A percentile compares a stretch with the other conserved stretches of the same genome.
Conservation (phyloP, 2,113 vertebrate species). For the Microcebus griseorufus region DNA sequence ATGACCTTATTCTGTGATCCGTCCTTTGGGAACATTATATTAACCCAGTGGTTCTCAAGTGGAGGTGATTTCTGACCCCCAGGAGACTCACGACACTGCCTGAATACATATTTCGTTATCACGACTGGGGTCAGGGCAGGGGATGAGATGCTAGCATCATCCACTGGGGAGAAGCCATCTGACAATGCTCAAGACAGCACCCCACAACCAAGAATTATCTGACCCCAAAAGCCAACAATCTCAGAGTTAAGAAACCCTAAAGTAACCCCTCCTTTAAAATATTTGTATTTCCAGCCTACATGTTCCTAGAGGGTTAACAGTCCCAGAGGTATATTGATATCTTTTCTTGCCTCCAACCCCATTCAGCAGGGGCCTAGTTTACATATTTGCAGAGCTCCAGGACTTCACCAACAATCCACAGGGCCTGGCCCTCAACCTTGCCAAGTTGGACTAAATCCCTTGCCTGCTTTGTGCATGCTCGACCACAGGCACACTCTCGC, state of each 20-base stretch:
- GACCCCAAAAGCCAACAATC: neutral
- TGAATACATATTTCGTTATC: neutral
- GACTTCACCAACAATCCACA: neutral
- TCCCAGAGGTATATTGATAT: neutral
- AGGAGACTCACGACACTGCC: neutral
- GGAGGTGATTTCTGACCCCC: neutral
- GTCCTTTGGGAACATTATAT: neutral
- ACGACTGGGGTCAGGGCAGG: neutral
- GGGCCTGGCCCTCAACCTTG: neutral
- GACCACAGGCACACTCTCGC: neutral
- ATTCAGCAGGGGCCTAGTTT: neutral
- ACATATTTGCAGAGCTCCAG: neutral
- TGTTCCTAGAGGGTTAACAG: neutral
- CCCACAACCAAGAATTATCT: neutral
- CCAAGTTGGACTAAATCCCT: neutral
- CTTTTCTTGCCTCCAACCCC: neutral
- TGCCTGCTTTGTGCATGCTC: neutral
- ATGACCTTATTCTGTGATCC: neutral
- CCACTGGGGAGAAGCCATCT: neutral
- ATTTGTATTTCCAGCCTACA: neutral
- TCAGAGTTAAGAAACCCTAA: neutral
- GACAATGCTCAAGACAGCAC: neutral
- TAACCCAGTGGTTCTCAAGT: neutral
- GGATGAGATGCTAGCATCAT: too few relatives aligned
- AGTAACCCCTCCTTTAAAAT: constrained; percentile 4